phyloP scores from a whole-genome alignment of 2,113 vertebrate species.

The Pangasianodon hypophthalmus region DNA sequence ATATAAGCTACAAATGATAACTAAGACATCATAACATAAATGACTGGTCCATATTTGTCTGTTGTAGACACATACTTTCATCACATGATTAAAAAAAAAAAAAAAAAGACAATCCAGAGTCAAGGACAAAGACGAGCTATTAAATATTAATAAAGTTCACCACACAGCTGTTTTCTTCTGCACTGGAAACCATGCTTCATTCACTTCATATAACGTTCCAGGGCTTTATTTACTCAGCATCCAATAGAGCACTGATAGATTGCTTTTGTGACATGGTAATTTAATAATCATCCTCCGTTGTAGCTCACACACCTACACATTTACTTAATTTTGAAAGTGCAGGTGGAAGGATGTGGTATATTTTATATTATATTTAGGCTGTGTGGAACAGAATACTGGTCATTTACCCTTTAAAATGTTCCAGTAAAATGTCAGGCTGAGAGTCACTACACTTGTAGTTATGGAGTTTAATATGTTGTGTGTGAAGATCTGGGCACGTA shows the following conservation, averaged over 20 bases:
- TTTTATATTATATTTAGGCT: background rate
- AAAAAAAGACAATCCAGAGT: background rate
- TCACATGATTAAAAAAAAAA: background rate
- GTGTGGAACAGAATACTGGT: background rate
- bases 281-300: background rate
- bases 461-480: too few species aligned
- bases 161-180: conserved; percentile 8
- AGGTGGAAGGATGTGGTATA: background rate
- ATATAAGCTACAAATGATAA: background rate
- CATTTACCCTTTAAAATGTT: background rate
- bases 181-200: background rate
- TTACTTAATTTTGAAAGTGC: background rate
- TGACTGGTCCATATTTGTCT: background rate
- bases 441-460: too few species aligned
- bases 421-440: background rate
- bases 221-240: background rate
- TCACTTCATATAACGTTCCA: background rate
- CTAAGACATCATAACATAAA: background rate
- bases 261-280: background rate
- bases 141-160: conserved; percentile 36
- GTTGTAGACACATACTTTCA: background rate
- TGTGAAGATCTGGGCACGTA: too few species aligned
- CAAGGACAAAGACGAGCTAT: conserved; percentile 21
- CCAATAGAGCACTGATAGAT: background rate
- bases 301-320: background rate